Evolutionary conservation across 2,113 vertebrate genomes (phyloP).

Genomic region (Pitta sordida): DNA sequence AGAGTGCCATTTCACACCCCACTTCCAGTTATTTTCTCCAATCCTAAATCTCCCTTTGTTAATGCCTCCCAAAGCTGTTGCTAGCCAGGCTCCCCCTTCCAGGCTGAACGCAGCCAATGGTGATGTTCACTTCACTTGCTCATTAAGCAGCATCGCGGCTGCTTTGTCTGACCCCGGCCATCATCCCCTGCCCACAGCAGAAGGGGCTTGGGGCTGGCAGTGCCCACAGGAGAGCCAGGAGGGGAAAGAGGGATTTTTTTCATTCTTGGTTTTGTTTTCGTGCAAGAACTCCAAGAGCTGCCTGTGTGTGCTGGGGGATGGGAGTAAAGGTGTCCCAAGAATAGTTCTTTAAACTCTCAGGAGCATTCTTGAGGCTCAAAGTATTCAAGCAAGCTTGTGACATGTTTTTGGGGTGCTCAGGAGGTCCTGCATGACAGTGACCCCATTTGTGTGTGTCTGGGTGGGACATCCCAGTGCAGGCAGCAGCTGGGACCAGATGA

Average conservation of each 20-base stretch:
- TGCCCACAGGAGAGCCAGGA: background rate
- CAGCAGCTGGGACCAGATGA: background rate
- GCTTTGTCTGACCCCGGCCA: background rate
- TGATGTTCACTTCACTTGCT: background rate
- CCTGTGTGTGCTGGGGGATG: background rate
- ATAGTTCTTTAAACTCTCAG: background rate
- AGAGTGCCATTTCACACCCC: background rate
- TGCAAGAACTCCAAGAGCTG: background rate
- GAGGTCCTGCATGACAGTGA: fast-evolving
- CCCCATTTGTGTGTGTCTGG: fast-evolving
- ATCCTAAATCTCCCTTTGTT: background rate
- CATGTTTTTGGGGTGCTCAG: background rate
- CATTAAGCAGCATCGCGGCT: background rate
- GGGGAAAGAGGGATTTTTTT: background rate
- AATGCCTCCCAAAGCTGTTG: background rate
- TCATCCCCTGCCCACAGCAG: background rate
- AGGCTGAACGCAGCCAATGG: background rate
- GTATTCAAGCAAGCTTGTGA: background rate
- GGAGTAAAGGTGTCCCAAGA: background rate
- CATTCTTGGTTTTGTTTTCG: background rate
- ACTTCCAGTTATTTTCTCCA: background rate
- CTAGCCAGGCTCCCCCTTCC: background rate
- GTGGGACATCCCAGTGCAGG: background rate
- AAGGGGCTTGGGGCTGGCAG: background rate
- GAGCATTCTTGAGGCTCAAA: background rate